Conservation (phyloP, 2,888 invertebrate genomes). For the Pedicia rivosa region DNA sequence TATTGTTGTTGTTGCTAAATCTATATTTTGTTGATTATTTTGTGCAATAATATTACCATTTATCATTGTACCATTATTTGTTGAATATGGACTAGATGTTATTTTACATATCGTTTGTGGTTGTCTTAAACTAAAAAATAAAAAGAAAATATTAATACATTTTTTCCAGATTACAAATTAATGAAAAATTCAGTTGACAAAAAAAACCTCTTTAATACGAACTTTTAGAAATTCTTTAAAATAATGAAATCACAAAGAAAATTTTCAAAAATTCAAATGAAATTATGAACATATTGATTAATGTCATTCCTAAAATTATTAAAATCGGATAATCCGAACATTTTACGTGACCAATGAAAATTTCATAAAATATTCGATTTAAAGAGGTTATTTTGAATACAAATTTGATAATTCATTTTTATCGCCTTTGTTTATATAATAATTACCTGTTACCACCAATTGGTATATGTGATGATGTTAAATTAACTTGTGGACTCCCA, state of each 20-base stretch:
- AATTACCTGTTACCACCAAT: slow-evolving; percentile 4
- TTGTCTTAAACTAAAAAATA: slow-evolving; percentile 20
- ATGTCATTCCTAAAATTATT: no score
- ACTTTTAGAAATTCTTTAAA: background rate
- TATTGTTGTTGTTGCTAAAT: background rate
- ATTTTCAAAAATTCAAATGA: background rate
- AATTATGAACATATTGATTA: no score
- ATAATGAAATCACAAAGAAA: background rate
- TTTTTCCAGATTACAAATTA: slow-evolving; percentile 1
- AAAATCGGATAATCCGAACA: no score
- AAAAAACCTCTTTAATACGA: no score
- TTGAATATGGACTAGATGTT: slow-evolving; percentile 31
- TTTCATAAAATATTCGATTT: no score
- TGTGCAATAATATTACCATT: slow-evolving; percentile 6
- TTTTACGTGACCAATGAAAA: no score
- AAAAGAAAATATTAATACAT: slow-evolving; percentile 4
- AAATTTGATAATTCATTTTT: no score
- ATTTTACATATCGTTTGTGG: slow-evolving; percentile 36
- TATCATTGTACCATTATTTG: slow-evolving; percentile 23
- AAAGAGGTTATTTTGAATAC: no score
- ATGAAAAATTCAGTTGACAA: no score
- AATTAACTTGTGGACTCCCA: slow-evolving; percentile 27
- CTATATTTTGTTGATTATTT: slow-evolving; percentile 1
- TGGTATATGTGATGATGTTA: slow-evolving; percentile 4
- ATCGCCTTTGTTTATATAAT: no score